These are phyloP conservation scores for Sebastes ruberrimus DNA, from an alignment of 2,797 vertebrate species.

Conservation along the genomic window DNA sequence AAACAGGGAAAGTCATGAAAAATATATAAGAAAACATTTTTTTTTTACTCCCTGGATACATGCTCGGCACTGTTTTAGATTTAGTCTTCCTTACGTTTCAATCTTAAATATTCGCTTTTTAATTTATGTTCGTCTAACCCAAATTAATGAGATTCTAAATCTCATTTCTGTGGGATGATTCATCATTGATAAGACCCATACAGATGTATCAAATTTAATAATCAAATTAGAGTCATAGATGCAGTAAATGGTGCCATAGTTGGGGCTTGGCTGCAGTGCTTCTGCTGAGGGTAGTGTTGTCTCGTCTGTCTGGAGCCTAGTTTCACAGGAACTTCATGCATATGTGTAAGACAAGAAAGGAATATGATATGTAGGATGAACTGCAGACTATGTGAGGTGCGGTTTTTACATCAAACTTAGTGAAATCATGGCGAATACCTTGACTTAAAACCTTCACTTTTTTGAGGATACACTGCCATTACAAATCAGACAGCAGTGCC, in stretches of 20 bases:
- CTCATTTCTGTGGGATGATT: constrained; percentile 44
- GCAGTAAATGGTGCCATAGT: constrained; percentile 22
- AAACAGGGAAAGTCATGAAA: constrained; percentile 32
- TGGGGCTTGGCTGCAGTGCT: constrained; percentile 11
- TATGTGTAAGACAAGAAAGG: not conserved
- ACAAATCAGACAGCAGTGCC: not conserved
- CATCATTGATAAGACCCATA: constrained; percentile 54
- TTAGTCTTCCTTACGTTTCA: constrained; percentile 2
- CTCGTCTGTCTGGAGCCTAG: constrained; percentile 4
- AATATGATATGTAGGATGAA: not conserved
- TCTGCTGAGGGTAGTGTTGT: not conserved
- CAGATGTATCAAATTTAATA: constrained; percentile 54
- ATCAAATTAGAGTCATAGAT: constrained; percentile 51
- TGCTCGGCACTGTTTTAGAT: not conserved
- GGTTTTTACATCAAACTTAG: not conserved
- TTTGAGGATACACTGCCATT: not conserved
- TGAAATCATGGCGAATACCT: not conserved
- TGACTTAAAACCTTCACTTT: not conserved
- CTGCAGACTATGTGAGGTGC: not conserved
- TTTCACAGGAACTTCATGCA: constrained; percentile 21
- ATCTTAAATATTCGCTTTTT: constrained; percentile 12
- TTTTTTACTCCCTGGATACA: not conserved
- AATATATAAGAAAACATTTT: constrained; percentile 3
- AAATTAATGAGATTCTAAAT: constrained; percentile 41
- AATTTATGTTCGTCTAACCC: constrained; percentile 39